Conservation (phyloP, 2,113 vertebrate species). For the Nanger granti region DNA sequence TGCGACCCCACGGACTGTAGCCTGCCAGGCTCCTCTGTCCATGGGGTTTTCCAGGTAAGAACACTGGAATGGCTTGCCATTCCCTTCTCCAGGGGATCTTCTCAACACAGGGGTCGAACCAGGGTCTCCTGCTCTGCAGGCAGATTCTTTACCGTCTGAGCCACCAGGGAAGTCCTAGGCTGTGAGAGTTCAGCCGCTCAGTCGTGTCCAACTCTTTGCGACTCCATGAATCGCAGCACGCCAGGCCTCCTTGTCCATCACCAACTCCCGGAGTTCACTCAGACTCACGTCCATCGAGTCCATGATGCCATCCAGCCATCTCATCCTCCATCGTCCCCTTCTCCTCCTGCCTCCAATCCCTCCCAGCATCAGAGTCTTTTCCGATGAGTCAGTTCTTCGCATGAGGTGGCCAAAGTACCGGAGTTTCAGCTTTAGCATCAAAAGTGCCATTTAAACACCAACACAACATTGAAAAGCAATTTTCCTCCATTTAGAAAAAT, state of each 20-base stretch:
- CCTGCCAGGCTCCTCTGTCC: background rate
- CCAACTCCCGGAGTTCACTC: no score
- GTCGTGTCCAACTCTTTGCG: no score
- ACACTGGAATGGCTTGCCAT: background rate
- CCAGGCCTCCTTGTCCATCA: no score
- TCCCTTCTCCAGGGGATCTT: background rate
- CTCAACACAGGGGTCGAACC: background rate
- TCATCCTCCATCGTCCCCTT: no score
- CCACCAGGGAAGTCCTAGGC: background rate
- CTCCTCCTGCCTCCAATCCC: no score
- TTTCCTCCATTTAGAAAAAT: background rate
- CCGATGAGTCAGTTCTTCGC: fast-evolving
- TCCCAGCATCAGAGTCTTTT: no score
- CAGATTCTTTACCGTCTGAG: background rate
- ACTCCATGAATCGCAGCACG: no score
- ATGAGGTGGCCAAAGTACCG: no score
- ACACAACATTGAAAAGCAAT: background rate
- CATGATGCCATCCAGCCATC: no score
- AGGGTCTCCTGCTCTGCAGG: background rate
- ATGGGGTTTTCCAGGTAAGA: background rate
- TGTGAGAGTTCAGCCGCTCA: background rate
- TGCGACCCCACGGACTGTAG: background rate
- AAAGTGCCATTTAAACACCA: background rate
- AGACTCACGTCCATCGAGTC: no score
- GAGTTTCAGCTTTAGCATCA: no score